Evolutionary conservation across 2,888 invertebrate species (phyloP).

Genomic region (Dryomyza anilis): DNA sequence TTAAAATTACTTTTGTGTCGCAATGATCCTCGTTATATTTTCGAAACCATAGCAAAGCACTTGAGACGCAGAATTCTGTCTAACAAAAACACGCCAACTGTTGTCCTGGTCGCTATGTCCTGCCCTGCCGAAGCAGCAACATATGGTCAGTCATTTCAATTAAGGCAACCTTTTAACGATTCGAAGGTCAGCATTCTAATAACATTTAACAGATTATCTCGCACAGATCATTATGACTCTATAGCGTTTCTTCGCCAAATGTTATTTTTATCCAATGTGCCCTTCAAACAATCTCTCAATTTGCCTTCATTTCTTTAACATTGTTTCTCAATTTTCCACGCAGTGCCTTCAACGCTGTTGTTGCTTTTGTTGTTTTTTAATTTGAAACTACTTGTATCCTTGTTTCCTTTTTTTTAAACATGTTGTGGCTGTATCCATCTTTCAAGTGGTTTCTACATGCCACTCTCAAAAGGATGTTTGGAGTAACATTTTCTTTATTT

Average conservation of each 20-base stretch:
- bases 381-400: slow-evolving; percentile 6
- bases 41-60: background rate
- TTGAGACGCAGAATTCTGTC: slow-evolving; percentile 1
- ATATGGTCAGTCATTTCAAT: slow-evolving; percentile 10
- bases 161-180: background rate
- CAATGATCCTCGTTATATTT: background rate
- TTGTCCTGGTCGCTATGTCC: background rate
- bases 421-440: background rate
- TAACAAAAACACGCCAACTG: slow-evolving; percentile 5
- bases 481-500: background rate
- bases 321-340: slow-evolving; percentile 10
- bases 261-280: too few species aligned
- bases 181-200: background rate
- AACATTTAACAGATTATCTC: too few species aligned
- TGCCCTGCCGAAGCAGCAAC: slow-evolving; percentile 3
- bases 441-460: background rate
- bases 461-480: too few species aligned
- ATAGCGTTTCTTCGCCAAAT: too few species aligned
- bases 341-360: background rate
- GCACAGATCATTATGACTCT: too few species aligned
- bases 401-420: background rate
- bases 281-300: too few species aligned
- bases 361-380: background rate
- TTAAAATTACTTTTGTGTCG: background rate
- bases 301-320: background rate